Evolutionary conservation across 2,888 invertebrate species (phyloP).

Genomic region (Parapristionchus giblindavisi): DNA sequence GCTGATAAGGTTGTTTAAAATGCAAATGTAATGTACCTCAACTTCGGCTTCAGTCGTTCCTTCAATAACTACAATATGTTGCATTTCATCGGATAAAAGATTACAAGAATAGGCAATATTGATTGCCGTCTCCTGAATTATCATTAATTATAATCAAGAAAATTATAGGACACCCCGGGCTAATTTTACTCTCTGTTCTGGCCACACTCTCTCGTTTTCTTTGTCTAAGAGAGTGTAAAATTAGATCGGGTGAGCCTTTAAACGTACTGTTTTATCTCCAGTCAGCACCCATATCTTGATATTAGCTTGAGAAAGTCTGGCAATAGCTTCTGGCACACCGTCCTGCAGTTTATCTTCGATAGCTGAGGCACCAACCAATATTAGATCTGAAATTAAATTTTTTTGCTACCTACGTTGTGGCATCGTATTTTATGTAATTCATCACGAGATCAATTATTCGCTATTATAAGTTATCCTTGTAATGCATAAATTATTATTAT

Average conservation of each 20-base stretch:
- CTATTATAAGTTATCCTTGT: too few relatives aligned
- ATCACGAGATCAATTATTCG: too few relatives aligned
- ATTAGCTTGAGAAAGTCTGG: constrained; percentile 90
- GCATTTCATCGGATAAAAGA: constrained; percentile 92
- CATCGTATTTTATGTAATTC: too few relatives aligned
- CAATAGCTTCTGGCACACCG: constrained; percentile 91
- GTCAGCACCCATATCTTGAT: constrained; percentile 99
- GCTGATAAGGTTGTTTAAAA: too few relatives aligned
- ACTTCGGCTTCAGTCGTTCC: constrained; percentile 63
- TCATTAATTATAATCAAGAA: not conserved
- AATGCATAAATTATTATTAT: too few relatives aligned
- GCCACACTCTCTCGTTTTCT: too few relatives aligned
- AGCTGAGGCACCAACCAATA: constrained; percentile 90
- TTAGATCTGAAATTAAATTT: constrained; percentile 76
- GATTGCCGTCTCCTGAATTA: constrained; percentile 88
- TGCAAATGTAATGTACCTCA: too few relatives aligned
- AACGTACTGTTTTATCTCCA: constrained; percentile 82
- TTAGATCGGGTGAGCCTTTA: too few relatives aligned
- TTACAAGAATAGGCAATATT: constrained; percentile 99
- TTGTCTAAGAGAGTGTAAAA: too few relatives aligned
- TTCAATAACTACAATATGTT: constrained; percentile 76
- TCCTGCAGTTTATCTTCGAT: constrained; percentile 99
- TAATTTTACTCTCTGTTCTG: too few relatives aligned
- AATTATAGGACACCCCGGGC: too few relatives aligned
- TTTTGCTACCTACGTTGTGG: too few relatives aligned